A percentile compares a stretch with the other conserved stretches of the same genome.
These are phyloP conservation scores for Lasioglossum marginatum DNA, from an alignment of 2,888 invertebrate species.

Conservation along the genomic window DNA sequence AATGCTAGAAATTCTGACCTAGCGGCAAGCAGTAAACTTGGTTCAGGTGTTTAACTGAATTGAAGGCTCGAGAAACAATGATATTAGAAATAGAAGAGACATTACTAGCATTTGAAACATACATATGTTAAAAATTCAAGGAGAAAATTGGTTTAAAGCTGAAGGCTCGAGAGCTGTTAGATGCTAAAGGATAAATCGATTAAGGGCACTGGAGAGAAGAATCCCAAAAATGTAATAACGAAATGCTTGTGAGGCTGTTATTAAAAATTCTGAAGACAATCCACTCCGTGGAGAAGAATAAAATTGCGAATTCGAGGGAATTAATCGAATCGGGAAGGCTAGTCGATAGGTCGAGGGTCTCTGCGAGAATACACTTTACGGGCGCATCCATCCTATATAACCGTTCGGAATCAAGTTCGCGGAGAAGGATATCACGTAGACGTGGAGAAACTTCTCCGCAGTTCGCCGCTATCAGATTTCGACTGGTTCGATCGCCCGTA, in stretches of 20 bases:
- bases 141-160: neutral
- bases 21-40: neutral
- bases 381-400: slow-evolving; percentile 32
- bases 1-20: neutral
- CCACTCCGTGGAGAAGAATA: neutral
- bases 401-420: slow-evolving; percentile 30
- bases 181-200: neutral
- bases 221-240: neutral
- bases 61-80: no score
- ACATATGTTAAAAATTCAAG: neutral
- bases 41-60: neutral
- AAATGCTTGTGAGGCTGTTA: neutral
- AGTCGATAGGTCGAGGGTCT: slow-evolving; percentile 10
- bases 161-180: neutral
- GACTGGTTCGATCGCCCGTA: slow-evolving; percentile 37
- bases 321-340: slow-evolving; percentile 28
- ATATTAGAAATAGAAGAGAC: no score
- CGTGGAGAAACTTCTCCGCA: slow-evolving; percentile 47
- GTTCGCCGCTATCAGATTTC: slow-evolving; percentile 52
- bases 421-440: slow-evolving; percentile 34
- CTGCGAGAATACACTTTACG: slow-evolving; percentile 37
- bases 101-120: neutral
- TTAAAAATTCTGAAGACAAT: slow-evolving; percentile 7
- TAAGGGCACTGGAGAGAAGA: neutral
- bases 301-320: neutral